Evolutionary conservation across 2,888 invertebrate species (phyloP).

Genomic region (Sinentomon sp.): DNA sequence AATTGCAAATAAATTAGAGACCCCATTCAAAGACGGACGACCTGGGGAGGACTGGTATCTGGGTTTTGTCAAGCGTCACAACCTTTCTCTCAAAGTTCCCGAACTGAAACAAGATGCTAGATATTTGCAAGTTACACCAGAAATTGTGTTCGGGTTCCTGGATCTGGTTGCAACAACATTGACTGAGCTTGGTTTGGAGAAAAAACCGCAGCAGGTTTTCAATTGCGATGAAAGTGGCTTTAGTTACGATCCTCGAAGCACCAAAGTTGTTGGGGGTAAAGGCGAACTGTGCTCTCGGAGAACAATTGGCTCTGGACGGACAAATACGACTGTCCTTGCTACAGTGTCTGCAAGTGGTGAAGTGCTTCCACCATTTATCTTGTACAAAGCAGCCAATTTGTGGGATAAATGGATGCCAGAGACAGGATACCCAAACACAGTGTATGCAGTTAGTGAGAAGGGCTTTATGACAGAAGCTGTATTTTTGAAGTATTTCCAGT

Average conservation of each 20-base stretch:
- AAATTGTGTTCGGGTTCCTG: constrained; percentile 11
- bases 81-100: constrained; percentile 10
- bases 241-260: constrained; percentile 11
- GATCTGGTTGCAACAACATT: constrained; percentile 10
- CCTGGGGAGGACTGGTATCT: constrained; percentile 9
- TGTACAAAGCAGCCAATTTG: constrained; percentile 9
- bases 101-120: constrained; percentile 11
- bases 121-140: constrained; percentile 10
- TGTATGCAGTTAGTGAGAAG: constrained; percentile 7
- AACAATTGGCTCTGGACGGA: constrained; percentile 12
- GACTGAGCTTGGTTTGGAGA: constrained; percentile 2
- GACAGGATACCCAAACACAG: constrained; percentile 5
- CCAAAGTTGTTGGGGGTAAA: constrained; percentile 12
- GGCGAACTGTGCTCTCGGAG: constrained; percentile 13
- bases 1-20: too few species aligned
- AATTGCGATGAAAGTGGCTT: constrained; percentile 15
- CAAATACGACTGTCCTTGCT: constrained; percentile 14
- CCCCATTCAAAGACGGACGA: too few species aligned
- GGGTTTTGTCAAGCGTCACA: constrained; percentile 7
- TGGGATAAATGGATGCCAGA: constrained; percentile 8
- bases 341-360: constrained; percentile 12
- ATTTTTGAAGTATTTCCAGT: constrained; percentile 7
- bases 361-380: constrained; percentile 12
- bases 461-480: constrained; percentile 9
- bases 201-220: constrained; percentile 8